Base-by-base conservation (phyloP, 2,797 vertebrate genomes). In the Tapirus indicus region DNA sequence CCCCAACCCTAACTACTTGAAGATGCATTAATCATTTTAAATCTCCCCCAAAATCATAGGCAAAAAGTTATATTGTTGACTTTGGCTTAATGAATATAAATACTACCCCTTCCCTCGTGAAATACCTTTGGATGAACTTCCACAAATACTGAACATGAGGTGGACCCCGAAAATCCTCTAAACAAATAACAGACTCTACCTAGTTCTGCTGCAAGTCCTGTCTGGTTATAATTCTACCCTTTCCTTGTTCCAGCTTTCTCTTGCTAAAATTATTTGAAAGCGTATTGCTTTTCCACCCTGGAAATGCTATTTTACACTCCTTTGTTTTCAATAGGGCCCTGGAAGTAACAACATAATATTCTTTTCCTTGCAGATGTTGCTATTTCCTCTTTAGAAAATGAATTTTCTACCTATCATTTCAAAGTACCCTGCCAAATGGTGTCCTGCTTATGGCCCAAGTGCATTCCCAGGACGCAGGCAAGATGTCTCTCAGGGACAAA, bases 21-120 rank as follows among this genome's bases (percentile, higher is more conserved):
- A 97, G 84, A 97, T 98, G 72, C 72, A 96, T 97, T 98, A 98
- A 98, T 98, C 97, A 98, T 97, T 98, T 98, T 98, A 98, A 98
- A 98, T 90, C 52, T 97, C 47, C 90, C 60, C 94, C 94, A 97
- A 98, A 96, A 98, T 94, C 86, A 97, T 91, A 68, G 96, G 91
- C 75, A 98, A 97, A 97, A 98, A 95, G 25, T 97, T 92, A 44
- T 82, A 91, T 52, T 96, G 79, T 85, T 97, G 96, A 97, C 3
- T 35, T 60, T 97, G 95, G 88, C 89, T 94, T 98, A 98, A 98
- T 98, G 97, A 98, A 98, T 98, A 97, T 97, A 98, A 98, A 98
- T 97, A 82, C 68, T 97, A 94, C 88, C 69, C 75, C 21, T 98
- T 98, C 92, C 92, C 85, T 96, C 95, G 91, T 74, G 91, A 98